A percentile compares a stretch with the other conserved stretches of the same genome.
phyloP scores from a whole-genome alignment of 2,888 invertebrate genomes.

The Nipponacmea schrenckii region DNA sequence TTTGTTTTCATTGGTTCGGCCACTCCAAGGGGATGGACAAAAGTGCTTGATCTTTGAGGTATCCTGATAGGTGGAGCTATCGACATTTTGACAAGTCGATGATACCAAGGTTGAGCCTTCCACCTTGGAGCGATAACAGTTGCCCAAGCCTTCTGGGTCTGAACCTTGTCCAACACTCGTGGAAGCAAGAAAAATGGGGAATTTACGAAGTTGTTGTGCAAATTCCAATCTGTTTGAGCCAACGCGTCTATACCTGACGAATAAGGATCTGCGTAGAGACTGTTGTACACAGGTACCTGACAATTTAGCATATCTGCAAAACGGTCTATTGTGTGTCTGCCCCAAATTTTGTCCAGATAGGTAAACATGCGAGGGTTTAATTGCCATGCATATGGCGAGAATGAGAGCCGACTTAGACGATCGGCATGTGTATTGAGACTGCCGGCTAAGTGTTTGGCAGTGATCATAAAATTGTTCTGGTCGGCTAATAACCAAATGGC shows the following conservation, averaged over 20 bases:
- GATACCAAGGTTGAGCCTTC: conserved; percentile 8
- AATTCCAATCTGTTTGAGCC: conserved; percentile 8
- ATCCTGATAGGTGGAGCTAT: conserved; percentile 8
- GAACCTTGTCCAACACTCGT: neutral
- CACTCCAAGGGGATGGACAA: neutral
- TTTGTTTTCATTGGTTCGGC: neutral
- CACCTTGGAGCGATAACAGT: conserved; percentile 16
- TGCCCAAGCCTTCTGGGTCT: conserved; percentile 8
- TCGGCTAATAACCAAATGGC: conserved; percentile 9
- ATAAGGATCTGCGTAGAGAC: conserved; percentile 7
- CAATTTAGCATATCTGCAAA: conserved; percentile 6
- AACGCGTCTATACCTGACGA: conserved; percentile 7
- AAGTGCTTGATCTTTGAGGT: neutral
- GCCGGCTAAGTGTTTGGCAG: conserved; percentile 2
- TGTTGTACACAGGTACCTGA: conserved; percentile 10
- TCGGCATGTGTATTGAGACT: neutral
- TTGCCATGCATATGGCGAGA: conserved; percentile 1
- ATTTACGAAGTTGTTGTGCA: conserved; percentile 14
- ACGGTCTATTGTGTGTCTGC: conserved; percentile 15
- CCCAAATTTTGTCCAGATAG: conserved; percentile 13
- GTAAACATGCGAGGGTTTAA: neutral
- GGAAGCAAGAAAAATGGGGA: conserved; percentile 5
- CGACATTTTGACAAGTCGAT: neutral
- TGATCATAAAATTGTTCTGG: neutral
- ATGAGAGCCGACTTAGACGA: neutral